These are phyloP conservation scores for Limnephilus auricula DNA, from an alignment of 2,888 invertebrate genomes.

Conservation along the genomic window DNA sequence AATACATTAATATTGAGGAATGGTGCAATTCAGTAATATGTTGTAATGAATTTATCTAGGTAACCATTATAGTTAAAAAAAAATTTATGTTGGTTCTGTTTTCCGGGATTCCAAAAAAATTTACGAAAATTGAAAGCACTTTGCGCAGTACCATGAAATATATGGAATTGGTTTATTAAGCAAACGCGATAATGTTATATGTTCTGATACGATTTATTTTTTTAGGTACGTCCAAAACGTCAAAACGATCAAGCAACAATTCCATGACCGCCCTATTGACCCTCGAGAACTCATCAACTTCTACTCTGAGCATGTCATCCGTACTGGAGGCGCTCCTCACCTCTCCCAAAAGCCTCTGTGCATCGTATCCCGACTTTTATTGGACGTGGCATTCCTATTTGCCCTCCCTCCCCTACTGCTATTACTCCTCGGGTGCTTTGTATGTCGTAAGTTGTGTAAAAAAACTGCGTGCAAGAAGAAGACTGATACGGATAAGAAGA, in stretches of 20 bases:
- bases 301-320: constrained; percentile 59
- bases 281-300: constrained; percentile 56
- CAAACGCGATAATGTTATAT: too few relatives aligned
- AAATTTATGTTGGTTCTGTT: too few relatives aligned
- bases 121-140: too few relatives aligned
- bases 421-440: not conserved
- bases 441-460: not conserved
- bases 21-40: too few relatives aligned
- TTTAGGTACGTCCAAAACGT: constrained; percentile 56
- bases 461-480: not conserved
- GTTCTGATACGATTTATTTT: not conserved
- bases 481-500: not conserved
- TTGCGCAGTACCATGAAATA: not conserved
- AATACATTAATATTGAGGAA: too few relatives aligned
- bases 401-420: not conserved
- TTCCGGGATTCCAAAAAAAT: too few relatives aligned
- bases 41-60: too few relatives aligned
- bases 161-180: not conserved
- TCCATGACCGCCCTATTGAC: constrained; percentile 59
- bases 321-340: constrained; percentile 61
- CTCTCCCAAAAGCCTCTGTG: constrained; percentile 52
- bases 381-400: constrained; percentile 52
- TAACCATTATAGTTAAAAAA: too few relatives aligned
- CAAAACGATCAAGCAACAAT: constrained; percentile 50
- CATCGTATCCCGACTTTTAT: constrained; percentile 41